These are phyloP conservation scores for Brachypodius melanocephalos DNA, from an alignment of 2,113 vertebrate genomes.

Conservation along the genomic window DNA sequence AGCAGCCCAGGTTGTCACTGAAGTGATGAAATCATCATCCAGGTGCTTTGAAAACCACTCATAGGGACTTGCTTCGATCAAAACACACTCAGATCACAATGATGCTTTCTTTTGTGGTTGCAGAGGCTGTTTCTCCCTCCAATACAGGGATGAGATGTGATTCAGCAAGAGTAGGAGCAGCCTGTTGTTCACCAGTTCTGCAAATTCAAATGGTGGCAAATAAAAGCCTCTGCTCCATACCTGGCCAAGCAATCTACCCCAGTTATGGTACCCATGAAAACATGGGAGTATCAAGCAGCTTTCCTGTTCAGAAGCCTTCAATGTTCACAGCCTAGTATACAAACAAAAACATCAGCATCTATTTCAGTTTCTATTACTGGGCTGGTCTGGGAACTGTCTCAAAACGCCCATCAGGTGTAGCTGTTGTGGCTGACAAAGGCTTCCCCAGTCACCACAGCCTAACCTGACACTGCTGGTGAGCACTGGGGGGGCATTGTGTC, in stretches of 20 bases:
- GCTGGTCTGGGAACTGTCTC: background rate
- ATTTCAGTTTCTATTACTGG: background rate
- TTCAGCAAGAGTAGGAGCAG: background rate
- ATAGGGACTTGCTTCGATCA: background rate
- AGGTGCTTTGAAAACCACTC: background rate
- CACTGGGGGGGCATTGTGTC: background rate
- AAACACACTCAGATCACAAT: background rate
- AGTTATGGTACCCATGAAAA: background rate
- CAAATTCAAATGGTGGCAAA: background rate
- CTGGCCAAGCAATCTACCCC: background rate
- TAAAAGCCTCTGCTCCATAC: background rate
- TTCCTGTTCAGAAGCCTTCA: background rate
- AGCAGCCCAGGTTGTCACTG: background rate
- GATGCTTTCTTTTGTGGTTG: background rate
- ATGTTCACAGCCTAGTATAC: background rate
- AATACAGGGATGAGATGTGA: rapidly evolving
- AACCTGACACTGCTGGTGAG: background rate
- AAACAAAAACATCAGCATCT: background rate
- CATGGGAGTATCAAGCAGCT: background rate
- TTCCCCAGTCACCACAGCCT: background rate
- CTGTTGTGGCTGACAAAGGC: background rate
- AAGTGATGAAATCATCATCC: background rate
- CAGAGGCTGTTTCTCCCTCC: background rate
- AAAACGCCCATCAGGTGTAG: background rate
- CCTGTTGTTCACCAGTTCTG: background rate